Evolutionary conservation across 2,888 invertebrate species (phyloP), one percentile per base, ranked within the genome.

Genomic region (Oscheius sp.): DNA sequence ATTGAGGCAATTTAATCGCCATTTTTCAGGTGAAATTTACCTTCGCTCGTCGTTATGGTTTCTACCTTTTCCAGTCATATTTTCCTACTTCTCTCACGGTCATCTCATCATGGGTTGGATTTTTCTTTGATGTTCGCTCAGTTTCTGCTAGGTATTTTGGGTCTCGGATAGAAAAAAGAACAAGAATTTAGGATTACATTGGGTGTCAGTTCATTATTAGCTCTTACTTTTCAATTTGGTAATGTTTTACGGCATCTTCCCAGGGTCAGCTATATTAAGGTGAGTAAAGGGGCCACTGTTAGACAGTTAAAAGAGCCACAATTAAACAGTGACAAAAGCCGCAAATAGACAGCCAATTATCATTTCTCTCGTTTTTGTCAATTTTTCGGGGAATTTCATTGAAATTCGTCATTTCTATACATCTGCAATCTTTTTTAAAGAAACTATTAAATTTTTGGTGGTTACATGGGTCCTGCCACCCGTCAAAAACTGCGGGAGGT

Each of bases 171-270:
- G 9, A 35, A 35, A 68, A 27, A 71, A 29, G 25, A 27, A 23
- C n/a, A 16, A 35, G 35, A 35, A 16, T 82, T 69, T 63, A 84
- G 86, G 68, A 88, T 88, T 64, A 88, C 87, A 16, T 79, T 88
- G 21, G 88, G 88, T 21, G 86, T 88, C 7, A 87, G 86, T 6
- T 84, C 86, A 7, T 82, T 88, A 13, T 78, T 88, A n/a, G 87
- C 88, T 25, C 74, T 88, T 49, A 88, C 88, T 23, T 88, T 88
- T 63, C 88, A 88, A 72, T 88, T 88, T 74, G 88, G 88, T 69
- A 88, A 87, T 71, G 88, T 88, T 6, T 77, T 87, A n/a, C 74
- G 88, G 7, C 88, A 88, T 77, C 77, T 88, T 75, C 88, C 88
- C 29, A 81, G 88, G 59, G 88, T 88, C 75, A 82, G 82, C 76